These are phyloP conservation scores for Fratercula arctica DNA, from an alignment of 2,797 vertebrate species.

Conservation along the genomic window DNA sequence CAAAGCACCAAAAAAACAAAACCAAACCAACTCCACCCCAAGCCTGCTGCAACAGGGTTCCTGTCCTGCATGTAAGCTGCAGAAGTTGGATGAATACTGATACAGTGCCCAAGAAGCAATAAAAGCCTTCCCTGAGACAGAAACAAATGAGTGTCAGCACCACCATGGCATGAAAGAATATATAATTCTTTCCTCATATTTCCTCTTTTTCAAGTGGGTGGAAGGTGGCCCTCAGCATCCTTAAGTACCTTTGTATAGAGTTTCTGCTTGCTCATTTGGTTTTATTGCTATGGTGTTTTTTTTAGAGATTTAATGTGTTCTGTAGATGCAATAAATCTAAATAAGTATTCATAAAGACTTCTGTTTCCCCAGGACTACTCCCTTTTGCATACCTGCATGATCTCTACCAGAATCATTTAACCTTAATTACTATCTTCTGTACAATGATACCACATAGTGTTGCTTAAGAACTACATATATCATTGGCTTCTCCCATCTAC, in stretches of 20 bases:
- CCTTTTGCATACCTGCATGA: not conserved
- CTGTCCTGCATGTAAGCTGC: not conserved
- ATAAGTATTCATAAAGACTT: conserved; percentile 1
- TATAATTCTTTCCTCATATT: not conserved
- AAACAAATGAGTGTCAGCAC: not conserved
- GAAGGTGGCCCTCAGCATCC: not conserved
- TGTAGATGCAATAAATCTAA: not conserved
- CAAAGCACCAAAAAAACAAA: not conserved
- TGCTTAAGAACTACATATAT: not conserved
- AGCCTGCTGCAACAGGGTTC: not conserved
- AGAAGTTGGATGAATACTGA: not conserved
- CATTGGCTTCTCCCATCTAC: not conserved
- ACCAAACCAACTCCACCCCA: not conserved
- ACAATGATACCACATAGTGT: not conserved
- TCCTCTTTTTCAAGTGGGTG: not conserved
- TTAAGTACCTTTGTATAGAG: not conserved
- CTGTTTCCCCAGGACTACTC: not conserved
- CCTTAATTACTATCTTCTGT: not conserved
- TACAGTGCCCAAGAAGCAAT: not conserved
- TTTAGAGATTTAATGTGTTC: not conserved
- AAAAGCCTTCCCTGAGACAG: not conserved
- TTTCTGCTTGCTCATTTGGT: not conserved
- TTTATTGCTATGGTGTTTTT: not conserved
- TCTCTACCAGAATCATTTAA: not conserved
- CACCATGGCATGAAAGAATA: not conserved